Percentiles rank a stretch among this genome's conserved stretches.
Evolutionary conservation across 2,113 vertebrate species (phyloP).

Genomic region (Actenoides lindsayi): DNA sequence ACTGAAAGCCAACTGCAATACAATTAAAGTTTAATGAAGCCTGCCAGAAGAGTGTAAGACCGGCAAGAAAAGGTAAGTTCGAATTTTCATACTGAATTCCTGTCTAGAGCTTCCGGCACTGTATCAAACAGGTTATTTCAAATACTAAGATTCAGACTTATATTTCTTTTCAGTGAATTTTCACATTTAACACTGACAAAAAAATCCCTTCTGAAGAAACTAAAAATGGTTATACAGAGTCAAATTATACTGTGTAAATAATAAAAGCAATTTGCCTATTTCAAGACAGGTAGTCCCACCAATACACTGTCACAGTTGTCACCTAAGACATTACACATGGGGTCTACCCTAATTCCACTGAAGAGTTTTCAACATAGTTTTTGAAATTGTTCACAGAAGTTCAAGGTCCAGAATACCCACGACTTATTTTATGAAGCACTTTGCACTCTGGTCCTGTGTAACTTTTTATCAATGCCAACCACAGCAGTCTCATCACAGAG

Average conservation of each 20-base stretch:
- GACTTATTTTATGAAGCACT: neutral
- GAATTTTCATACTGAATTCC: neutral
- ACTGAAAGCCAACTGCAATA: neutral
- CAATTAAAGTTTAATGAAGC: neutral
- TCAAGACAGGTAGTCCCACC: neutral
- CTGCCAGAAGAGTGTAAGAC: rapidly evolving
- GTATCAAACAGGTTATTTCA: neutral
- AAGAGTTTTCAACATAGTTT: too few relatives aligned
- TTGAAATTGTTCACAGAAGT: neutral
- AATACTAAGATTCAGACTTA: neutral
- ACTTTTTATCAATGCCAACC: neutral
- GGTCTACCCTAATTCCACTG: too few relatives aligned
- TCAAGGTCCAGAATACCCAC: neutral
- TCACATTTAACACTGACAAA: neutral
- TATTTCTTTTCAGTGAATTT: neutral
- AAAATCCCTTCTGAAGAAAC: neutral
- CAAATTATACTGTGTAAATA: neutral
- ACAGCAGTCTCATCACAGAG: neutral
- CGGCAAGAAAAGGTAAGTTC: neutral
- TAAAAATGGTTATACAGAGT: neutral
- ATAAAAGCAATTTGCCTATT: neutral
- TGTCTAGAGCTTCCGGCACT: neutral
- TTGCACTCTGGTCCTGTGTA: neutral
- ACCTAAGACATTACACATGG: neutral
- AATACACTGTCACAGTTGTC: neutral